Base-by-base conservation (phyloP, 2,113 vertebrate species). In the Baryphthengus martii region DNA sequence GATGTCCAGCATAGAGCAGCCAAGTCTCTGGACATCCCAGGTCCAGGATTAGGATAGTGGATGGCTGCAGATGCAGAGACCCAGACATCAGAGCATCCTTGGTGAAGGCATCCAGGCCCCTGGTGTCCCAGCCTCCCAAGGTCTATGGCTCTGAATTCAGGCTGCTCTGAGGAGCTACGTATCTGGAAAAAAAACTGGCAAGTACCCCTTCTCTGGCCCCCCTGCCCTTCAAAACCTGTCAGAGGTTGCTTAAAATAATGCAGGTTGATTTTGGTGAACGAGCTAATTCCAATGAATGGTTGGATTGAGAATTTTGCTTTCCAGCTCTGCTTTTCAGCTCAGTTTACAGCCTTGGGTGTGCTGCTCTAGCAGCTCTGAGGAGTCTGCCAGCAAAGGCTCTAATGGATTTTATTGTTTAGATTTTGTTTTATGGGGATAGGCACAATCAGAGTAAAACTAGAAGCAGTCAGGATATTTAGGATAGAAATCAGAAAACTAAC, bases 51-150 rank as follows among this genome's bases (percentile, higher is more conserved):
- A 37, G 29, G 39, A 9, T 2, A 29, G 18, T 1, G 7, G 31
- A 47, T 44, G 17, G 33, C 49, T 92, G 26, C 6, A 10, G 31
- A 15, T 23, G 18, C 44, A 76, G 25, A 59, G 15, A 47, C 21
- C 26, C 31, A n/a, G 37, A 21, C 16, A 66, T 4, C 9, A 16
- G 1, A 5, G 1, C 29, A 63, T 17, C 13, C 13, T 25, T 42
- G 29, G 11, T 35, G 65, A 53, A 62, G 37, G 23, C 37, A 44
- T 18, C 23, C 16, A 28, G 21, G 9, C 8, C 10, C 17, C 8
- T 1, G 0, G 3, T n/a, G 21, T 28, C 31, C 13, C 31, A 77
- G 5, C 2, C 0, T 50, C 42, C 33, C 42, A 59, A 37, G 20
- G 25, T 40, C 37, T 40, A 77, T 21, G 5, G 5, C 31, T 77